These are phyloP conservation scores for Poliocrania exsul DNA, from an alignment of 2,797 vertebrate species.

Conservation along the genomic window DNA sequence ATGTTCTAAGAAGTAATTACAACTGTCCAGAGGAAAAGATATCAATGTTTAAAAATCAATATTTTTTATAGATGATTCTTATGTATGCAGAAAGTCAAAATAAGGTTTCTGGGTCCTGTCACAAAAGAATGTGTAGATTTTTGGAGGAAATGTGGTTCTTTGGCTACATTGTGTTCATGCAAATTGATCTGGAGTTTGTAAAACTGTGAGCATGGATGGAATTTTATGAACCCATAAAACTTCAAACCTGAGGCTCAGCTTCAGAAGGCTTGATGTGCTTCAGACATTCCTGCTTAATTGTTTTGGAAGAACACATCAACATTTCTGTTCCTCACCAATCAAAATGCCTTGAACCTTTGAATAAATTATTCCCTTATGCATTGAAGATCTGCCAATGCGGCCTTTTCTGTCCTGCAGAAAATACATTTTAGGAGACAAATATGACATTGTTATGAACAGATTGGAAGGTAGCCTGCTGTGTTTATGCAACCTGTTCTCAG, in stretches of 20 bases:
- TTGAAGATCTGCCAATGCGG: not conserved
- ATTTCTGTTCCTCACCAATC: not conserved
- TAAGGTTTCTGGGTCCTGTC: not conserved
- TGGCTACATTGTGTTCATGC: not conserved
- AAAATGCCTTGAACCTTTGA: not conserved
- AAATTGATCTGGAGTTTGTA: not conserved
- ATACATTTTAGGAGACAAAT: not conserved
- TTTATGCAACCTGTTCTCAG: not conserved
- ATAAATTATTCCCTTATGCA: not conserved
- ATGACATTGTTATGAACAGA: not conserved
- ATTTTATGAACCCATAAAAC: not conserved
- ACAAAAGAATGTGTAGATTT: not conserved
- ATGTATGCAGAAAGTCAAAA: not conserved
- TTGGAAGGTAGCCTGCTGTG: not conserved
- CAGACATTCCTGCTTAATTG: not conserved
- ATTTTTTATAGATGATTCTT: not conserved
- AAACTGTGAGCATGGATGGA: not conserved
- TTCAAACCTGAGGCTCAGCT: not conserved
- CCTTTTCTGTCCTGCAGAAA: not conserved
- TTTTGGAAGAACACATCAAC: not conserved
- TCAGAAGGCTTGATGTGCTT: not conserved
- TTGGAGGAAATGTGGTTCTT: not conserved
- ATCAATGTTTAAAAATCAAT: not conserved
- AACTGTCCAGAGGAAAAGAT: not conserved
- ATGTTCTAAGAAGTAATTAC: not conserved